A percentile compares a stretch with the other conserved stretches of the same genome.
Evolutionary conservation across 2,888 invertebrate species (phyloP).

Genomic region (Standfussiana lucernea): DNA sequence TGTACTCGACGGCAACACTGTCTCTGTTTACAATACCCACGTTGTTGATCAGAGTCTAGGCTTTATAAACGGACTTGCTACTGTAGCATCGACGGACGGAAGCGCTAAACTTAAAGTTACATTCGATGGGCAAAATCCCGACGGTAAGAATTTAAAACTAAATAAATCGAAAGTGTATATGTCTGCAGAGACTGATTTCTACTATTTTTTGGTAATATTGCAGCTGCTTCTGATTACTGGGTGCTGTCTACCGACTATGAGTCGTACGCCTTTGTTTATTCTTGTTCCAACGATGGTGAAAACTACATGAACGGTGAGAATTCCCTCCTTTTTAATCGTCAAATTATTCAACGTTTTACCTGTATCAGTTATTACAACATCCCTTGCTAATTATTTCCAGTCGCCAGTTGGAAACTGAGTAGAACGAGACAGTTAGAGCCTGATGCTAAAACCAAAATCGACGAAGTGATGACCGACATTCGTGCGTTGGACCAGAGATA

Average conservation of each 20-base stretch:
- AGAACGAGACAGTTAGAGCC: constrained; percentile 70
- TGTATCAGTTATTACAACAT: neutral
- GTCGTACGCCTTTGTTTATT: constrained; percentile 91
- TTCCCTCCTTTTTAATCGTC: neutral
- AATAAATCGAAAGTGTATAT: neutral
- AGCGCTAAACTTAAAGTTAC: constrained; percentile 91
- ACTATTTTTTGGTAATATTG: neutral
- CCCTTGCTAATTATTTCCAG: constrained; percentile 53
- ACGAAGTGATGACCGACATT: constrained; percentile 66
- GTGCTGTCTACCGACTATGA: constrained; percentile 90
- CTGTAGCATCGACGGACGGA: constrained; percentile 84
- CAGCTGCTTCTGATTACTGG: constrained; percentile 73
- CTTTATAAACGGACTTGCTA: constrained; percentile 71
- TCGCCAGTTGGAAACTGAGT: constrained; percentile 83
- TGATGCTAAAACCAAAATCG: constrained; percentile 65
- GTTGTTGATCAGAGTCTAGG: constrained; percentile 71
- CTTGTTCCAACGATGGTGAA: constrained; percentile 86
- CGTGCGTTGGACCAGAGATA: constrained; percentile 77
- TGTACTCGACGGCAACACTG: constrained; percentile 47
- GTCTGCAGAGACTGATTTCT: neutral
- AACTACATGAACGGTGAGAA: constrained; percentile 60
- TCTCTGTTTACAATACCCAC: constrained; percentile 70
- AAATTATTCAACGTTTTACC: neutral
- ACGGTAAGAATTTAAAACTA: constrained; percentile 28
- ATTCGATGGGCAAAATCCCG: constrained; percentile 86